Evolutionary conservation across 2,113 vertebrate genomes (phyloP), one percentile per base, ranked within the genome.

Genomic region (Nibea coibor): DNA sequence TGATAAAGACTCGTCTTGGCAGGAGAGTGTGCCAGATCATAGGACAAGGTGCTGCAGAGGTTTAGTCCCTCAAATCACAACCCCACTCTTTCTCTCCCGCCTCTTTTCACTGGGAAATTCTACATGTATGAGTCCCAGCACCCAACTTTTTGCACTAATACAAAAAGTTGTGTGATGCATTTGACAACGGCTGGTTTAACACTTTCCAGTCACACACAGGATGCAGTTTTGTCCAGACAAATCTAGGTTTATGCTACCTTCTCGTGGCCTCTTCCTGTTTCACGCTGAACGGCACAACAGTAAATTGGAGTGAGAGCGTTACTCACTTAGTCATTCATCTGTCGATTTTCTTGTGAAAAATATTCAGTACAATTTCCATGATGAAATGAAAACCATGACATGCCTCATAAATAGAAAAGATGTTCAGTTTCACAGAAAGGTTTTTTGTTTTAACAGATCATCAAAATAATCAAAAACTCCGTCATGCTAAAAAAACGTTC

Each of bases 11-110:
- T 90, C 67, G 78, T 85, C 82, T 90, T 90, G 92, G 90, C 84
- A 89, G 86, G 80, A 90, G 87, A 87, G 93, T 82, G 80, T 88
- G 86, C 71, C 87, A 91, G 91, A 94, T 95, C 89, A 88, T 82
- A 92, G 91, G 93, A 94, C 94, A 91, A 93, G 93, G 92, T 93
- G 89, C 93, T 91, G 81, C 76, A 72, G 83, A 89, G 88, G 87
- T 91, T 93, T 93, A 92, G 87, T 89, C 88, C 87, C 87, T 89
- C 83, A 81, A 87, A 91, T 90, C 88, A 87, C 78, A 86, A 74
- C 80, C 81, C 51, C 22, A 20, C 70, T 81, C 85, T 81, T 76
- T 72, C 53, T 58, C 66, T 47, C 72, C 74, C 64, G 81, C 80
- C 61, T 72, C 57, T 83, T 87, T 82, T 80, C 78, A 61, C 75